Percentiles rank a stretch among this genome's conserved stretches.
Conservation (phyloP, 2,113 vertebrate genomes). For the Thinocorus orbignyianus region DNA sequence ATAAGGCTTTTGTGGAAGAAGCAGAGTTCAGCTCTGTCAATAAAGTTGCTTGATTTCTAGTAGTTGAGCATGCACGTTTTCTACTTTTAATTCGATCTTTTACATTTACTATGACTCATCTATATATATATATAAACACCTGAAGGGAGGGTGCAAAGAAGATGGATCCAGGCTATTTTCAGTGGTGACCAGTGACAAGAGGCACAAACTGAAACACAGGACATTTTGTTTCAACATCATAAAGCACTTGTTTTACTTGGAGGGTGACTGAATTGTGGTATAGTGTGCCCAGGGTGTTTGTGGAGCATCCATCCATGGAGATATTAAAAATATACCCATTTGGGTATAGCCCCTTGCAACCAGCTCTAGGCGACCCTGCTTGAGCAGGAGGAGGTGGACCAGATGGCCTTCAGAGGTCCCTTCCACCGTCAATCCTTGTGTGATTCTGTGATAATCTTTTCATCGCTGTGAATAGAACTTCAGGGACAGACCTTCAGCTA, state of each 20-base stretch:
- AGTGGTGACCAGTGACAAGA: not conserved
- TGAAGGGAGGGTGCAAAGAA: not conserved
- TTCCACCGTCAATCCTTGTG: not conserved
- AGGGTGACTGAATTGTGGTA: not conserved
- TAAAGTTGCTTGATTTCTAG: not conserved
- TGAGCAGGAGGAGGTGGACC: not conserved
- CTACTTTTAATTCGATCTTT: not conserved
- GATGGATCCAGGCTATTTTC: not conserved
- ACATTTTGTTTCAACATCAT: accelerated
- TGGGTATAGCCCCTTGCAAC: not conserved
- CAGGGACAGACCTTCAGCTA: not conserved
- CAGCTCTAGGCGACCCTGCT: not conserved
- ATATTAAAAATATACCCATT: not conserved
- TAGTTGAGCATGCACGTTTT: not conserved
- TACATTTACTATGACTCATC: not conserved
- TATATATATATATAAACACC: not conserved
- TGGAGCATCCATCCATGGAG: not conserved
- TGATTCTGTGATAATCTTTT: not conserved
- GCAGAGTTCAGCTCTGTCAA: not conserved
- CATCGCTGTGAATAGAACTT: not conserved
- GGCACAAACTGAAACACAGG: not conserved
- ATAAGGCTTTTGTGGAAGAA: not conserved
- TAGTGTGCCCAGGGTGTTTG: not conserved
- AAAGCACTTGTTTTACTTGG: not conserved
- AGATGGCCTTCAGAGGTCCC: not conserved